These are phyloP conservation scores for Myotis pilosus DNA, from an alignment of 2,797 vertebrate species.

Conservation along the genomic window DNA sequence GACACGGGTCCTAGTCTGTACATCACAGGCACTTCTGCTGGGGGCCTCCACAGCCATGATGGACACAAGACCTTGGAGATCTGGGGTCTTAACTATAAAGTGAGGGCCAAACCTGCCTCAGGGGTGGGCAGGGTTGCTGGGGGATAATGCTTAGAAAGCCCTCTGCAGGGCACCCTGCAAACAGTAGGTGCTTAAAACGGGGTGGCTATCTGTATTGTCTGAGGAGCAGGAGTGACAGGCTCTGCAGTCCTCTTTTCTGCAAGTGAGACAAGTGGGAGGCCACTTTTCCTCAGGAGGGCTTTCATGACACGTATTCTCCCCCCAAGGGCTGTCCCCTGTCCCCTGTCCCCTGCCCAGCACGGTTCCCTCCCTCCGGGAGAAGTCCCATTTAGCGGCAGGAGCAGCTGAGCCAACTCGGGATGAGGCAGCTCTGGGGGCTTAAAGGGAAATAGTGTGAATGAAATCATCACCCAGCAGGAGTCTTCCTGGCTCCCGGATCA, in stretches of 20 bases:
- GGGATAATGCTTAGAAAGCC: neutral
- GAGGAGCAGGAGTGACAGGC: neutral
- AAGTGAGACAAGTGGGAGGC: neutral
- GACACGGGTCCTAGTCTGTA: fast-evolving
- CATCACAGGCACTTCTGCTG: fast-evolving
- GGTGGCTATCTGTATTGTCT: neutral
- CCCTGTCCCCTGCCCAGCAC: neutral
- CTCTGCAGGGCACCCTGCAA: neutral
- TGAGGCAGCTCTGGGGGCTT: constrained; percentile 43
- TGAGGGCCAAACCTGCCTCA: neutral
- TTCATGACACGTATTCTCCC: neutral
- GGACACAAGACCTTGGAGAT: neutral
- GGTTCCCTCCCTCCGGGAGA: neutral
- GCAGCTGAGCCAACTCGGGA: constrained; percentile 53
- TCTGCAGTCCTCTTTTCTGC: neutral
- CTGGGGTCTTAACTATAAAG: neutral
- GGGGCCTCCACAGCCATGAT: neutral
- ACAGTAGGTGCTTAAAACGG: neutral
- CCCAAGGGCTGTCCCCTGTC: neutral
- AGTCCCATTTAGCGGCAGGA: neutral
- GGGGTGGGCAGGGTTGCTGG: too few relatives aligned
- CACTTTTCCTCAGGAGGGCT: neutral
- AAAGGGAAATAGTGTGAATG: constrained; percentile 65
- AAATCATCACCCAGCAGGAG: constrained; percentile 67
- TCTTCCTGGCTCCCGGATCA: constrained; percentile 61